These are phyloP conservation scores for Halichoerus grypus DNA, from an alignment of 2,113 vertebrate genomes.

Conservation along the genomic window DNA sequence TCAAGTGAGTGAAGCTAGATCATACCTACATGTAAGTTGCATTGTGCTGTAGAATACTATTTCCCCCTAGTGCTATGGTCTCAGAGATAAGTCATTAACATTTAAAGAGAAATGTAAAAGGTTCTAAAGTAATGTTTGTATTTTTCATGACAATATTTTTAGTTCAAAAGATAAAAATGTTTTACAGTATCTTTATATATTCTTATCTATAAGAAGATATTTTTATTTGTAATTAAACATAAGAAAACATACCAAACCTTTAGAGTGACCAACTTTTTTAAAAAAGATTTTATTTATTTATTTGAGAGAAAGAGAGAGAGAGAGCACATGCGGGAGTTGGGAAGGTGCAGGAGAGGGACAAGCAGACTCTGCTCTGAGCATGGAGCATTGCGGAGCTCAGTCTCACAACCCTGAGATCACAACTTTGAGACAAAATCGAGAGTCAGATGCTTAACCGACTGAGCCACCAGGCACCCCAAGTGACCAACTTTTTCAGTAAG, in stretches of 20 bases:
- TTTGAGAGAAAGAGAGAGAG: not conserved
- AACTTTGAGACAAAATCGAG: not conserved
- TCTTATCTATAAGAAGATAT: not conserved
- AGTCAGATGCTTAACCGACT: not conserved
- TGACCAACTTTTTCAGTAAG: not conserved
- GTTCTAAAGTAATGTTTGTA: not conserved
- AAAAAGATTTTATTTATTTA: not conserved
- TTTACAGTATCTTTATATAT: not conserved
- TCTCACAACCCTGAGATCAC: not conserved
- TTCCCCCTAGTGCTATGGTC: not conserved
- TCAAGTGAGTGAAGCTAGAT: not conserved
- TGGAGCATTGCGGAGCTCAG: not conserved
- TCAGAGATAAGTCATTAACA: not conserved
- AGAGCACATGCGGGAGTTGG: accelerated
- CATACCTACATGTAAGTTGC: not conserved
- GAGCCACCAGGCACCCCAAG: not conserved
- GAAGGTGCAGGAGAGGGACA: not conserved
- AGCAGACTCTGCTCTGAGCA: not conserved
- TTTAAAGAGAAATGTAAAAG: constrained; percentile 26
- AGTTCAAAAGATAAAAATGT: not conserved
- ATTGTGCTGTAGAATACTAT: not conserved
- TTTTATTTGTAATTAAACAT: not conserved
- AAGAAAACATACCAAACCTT: constrained; percentile 23
- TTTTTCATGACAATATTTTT: not conserved
- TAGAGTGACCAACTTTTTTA: constrained; percentile 40